These are phyloP conservation scores for Bovichtus diacanthus DNA, from an alignment of 2,797 vertebrate species.

Conservation along the genomic window DNA sequence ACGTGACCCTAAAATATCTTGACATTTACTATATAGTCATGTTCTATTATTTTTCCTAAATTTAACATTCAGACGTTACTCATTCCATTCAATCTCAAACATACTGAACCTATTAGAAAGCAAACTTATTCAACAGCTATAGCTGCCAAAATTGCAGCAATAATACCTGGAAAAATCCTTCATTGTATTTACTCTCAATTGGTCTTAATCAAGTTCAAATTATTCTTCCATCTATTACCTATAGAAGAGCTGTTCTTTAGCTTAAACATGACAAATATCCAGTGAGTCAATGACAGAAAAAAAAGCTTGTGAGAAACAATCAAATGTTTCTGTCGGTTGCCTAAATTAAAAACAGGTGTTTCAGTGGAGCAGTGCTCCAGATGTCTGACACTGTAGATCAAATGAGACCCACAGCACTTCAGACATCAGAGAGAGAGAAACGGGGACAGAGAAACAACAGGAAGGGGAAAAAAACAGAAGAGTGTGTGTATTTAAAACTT, in stretches of 20 bases:
- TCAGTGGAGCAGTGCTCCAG: slow-evolving; percentile 70
- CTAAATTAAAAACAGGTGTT: slow-evolving; percentile 88
- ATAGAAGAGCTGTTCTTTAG: slow-evolving; percentile 40
- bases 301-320: slow-evolving; percentile 70
- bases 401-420: slow-evolving; percentile 75
- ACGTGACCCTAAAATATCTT: slow-evolving; percentile 1
- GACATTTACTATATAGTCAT: no score
- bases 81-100: slow-evolving; percentile 56
- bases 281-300: slow-evolving; percentile 46
- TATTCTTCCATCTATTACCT: slow-evolving; percentile 53
- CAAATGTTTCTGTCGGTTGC: slow-evolving; percentile 79
- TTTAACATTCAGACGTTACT: slow-evolving; percentile 51
- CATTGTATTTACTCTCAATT: slow-evolving; percentile 51
- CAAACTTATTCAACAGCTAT: slow-evolving; percentile 26
- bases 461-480: slow-evolving; percentile 14
- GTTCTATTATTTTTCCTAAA: no score
- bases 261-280: slow-evolving; percentile 66
- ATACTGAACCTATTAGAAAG: slow-evolving; percentile 62
- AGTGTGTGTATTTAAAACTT: slow-evolving; percentile 14
- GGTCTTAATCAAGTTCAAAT: slow-evolving; percentile 68
- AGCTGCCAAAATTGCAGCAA: slow-evolving; percentile 57
- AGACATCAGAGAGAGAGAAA: slow-evolving; percentile 60
- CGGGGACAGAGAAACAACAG: slow-evolving; percentile 40
- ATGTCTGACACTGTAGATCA: slow-evolving; percentile 82
- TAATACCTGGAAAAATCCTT: slow-evolving; percentile 56